phyloP scores from a whole-genome alignment of 23 tunicate genomes.

The Clavelina lepadiformis region DNA sequence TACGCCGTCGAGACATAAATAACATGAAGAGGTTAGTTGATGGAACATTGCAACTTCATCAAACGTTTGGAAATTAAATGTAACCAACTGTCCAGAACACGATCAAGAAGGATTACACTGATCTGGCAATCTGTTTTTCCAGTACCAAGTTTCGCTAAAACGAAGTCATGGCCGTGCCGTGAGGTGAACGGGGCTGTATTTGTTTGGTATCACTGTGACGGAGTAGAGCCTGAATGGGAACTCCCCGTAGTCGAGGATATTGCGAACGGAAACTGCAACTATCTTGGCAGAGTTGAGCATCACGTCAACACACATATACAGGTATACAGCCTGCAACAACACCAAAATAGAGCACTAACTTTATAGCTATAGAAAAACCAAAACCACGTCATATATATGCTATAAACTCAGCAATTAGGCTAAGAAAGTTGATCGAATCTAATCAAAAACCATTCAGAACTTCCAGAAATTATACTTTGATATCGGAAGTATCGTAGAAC shows the following conservation, averaged over 20 bases:
- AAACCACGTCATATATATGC: too few relatives aligned
- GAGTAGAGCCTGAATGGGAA: conserved; percentile 46
- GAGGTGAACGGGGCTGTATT: conserved; percentile 47
- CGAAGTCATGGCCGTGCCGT: conserved; percentile 40
- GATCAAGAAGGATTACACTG: not conserved
- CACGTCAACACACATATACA: conserved; percentile 70
- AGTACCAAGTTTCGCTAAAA: conserved; percentile 47
- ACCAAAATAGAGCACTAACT: too few relatives aligned
- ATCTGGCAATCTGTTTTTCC: not conserved
- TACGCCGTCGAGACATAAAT: too few relatives aligned
- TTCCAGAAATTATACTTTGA: too few relatives aligned
- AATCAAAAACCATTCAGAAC: too few relatives aligned
- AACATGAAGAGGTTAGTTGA: not conserved
- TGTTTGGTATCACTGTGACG: conserved; percentile 73
- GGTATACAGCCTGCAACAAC: too few relatives aligned
- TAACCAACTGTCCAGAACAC: not conserved
- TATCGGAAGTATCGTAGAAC: too few relatives aligned
- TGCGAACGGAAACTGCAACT: conserved; percentile 1
- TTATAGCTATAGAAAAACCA: too few relatives aligned
- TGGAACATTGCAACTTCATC: not conserved
- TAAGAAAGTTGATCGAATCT: too few relatives aligned
- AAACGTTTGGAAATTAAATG: not conserved
- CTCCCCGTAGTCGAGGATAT: conserved; percentile 41
- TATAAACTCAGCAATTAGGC: too few relatives aligned
- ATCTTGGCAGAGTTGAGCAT: conserved; percentile 57